Base-by-base conservation (phyloP, 2,888 invertebrate species). In the Zaprionus lineosus region DNA sequence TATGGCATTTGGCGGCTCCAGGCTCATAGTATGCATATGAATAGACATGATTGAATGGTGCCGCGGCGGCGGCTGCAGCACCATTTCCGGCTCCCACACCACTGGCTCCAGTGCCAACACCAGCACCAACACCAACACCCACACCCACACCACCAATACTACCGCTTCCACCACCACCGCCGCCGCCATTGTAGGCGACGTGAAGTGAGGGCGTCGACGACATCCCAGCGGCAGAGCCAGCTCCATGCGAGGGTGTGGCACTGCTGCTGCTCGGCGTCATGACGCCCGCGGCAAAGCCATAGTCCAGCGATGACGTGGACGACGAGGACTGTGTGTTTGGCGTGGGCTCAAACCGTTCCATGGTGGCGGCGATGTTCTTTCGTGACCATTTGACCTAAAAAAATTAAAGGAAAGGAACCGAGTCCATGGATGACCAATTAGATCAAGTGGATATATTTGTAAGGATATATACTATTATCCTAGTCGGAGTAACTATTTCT, bases 21-120 rank as follows among this genome's bases (percentile, higher is more conserved):
- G 93, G 93, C 86, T 95, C 95, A 88, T 95, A 95, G 88, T 96
- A 96, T 7, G 95, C 96, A 89, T 96, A 96, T 16, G 95, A 94
- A 89, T 96, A 96, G 84, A 95, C 95, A 43, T 90, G 90, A 50
- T 90, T 89, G 5, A 86, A 84, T 2, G 89, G 87, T 5, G 75
- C 62, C 2, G 55, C 46, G 0, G 66, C 46, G 0, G 67, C 64
- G 3, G 47, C 56, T 2, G 43, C 56, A 5, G 43, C 58, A 1
- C 31, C 55, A 0, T 11, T 12, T 6, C 33, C 18, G 6, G 8
- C 47, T 0, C 39, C 41, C 9, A 33, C 61, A 1, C 47, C 60
- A 2, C 37, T 34, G 0, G 34, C 58, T 1, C 46, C 50, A 15
- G 31, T 43, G 2, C 19, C 41, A 4, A 24, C 66, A 2, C 52